phyloP scores from a whole-genome alignment of 2,888 invertebrate species.

The Mesochorus sp. region DNA sequence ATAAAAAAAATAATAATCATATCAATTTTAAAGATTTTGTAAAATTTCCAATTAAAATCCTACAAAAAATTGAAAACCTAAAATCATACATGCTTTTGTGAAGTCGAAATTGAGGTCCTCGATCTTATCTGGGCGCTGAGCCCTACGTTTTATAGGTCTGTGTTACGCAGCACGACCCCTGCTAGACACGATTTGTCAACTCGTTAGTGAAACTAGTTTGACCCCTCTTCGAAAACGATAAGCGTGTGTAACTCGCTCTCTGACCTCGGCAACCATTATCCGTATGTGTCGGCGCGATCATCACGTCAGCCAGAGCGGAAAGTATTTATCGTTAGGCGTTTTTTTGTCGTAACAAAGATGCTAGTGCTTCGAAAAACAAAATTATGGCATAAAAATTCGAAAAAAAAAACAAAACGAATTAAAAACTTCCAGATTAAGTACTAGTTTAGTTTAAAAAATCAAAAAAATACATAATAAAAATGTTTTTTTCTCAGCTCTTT shows the following conservation, averaged over 20 bases:
- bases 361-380: neutral
- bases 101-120: neutral
- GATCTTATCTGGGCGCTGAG: constrained; percentile 65
- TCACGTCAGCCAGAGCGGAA: neutral
- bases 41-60: no score
- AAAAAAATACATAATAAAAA: no score
- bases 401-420: neutral
- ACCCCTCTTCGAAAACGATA: constrained; percentile 68
- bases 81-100: no score
- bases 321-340: neutral
- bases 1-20: no score
- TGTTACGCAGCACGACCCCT: constrained; percentile 79
- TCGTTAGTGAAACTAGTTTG: constrained; percentile 82
- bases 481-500: no score
- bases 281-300: neutral
- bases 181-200: constrained; percentile 82
- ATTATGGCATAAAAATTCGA: neutral
- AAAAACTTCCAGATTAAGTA: neutral
- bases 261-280: constrained; percentile 25
- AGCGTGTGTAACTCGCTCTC: constrained; percentile 50
- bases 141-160: constrained; percentile 80
- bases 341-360: neutral
- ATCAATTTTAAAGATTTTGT: no score
- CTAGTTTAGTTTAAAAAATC: neutral
- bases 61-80: no score